A percentile compares a stretch with the other conserved stretches of the same genome.
Conservation (phyloP, 2,113 vertebrate species). For the Chaetorhynchus papuensis region DNA sequence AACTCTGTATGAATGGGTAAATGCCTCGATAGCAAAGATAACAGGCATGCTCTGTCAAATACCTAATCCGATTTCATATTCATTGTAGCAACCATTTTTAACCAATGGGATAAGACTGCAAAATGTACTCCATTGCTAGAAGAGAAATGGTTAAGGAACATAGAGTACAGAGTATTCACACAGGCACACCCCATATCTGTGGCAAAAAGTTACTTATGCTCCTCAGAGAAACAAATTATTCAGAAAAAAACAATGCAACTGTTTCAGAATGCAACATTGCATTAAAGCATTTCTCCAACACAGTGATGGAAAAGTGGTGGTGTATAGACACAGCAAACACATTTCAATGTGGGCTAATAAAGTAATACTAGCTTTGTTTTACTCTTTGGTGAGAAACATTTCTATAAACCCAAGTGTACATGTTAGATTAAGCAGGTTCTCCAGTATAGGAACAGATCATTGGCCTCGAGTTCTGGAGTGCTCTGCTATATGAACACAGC, state of each 20-base stretch:
- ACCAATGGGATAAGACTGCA: background rate
- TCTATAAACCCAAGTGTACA: background rate
- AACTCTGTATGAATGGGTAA: background rate
- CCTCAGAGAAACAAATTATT: background rate
- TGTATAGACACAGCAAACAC: background rate
- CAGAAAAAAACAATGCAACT: background rate
- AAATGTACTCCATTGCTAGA: background rate
- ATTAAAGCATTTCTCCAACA: background rate
- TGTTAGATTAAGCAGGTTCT: background rate
- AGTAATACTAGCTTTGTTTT: background rate
- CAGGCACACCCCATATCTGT: background rate
- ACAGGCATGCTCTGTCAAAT: background rate
- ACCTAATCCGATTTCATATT: background rate
- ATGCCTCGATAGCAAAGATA: background rate
- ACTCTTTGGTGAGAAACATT: background rate
- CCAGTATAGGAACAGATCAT: background rate
- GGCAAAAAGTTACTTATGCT: background rate
- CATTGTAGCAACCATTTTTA: background rate
- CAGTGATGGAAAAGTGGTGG: background rate
- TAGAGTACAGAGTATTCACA: background rate
- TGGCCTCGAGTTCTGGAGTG: background rate
- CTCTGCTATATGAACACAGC: background rate
- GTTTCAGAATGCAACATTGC: background rate
- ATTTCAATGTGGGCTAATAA: background rate
- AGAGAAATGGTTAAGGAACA: background rate